Evolutionary conservation across 2,113 vertebrate species (phyloP).

Genomic region (Gobiocypris rarus): DNA sequence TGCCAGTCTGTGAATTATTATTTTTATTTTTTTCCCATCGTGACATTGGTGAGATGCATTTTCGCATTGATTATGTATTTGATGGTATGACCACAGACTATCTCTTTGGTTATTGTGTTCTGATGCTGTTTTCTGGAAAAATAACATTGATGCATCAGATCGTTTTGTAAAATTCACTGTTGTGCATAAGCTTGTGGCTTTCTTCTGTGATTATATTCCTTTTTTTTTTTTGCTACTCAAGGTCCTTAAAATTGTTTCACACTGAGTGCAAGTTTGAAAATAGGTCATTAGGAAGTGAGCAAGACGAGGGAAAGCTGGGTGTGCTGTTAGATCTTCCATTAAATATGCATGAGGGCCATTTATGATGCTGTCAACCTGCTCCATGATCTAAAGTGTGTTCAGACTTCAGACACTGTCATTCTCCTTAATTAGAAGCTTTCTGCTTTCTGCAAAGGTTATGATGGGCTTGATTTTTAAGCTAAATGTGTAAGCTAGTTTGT

Average conservation of each 20-base stretch:
- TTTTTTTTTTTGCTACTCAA: conserved; percentile 50
- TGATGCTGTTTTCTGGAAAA: conserved; percentile 21
- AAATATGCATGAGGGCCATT: conserved; percentile 70
- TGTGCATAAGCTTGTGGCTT: neutral
- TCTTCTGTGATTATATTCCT: conserved; percentile 33
- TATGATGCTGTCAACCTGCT: conserved; percentile 59
- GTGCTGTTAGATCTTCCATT: conserved; percentile 62
- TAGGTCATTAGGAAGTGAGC: conserved; percentile 73
- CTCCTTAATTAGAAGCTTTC: conserved; percentile 21
- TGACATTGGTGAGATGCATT: neutral
- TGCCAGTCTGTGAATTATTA: neutral
- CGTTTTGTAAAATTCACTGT: neutral
- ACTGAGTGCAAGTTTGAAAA: conserved; percentile 70
- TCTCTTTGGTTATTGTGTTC: conserved; percentile 5
- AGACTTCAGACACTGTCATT: conserved; percentile 14
- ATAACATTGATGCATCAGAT: neutral
- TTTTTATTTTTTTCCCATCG: neutral
- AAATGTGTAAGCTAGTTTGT: neutral
- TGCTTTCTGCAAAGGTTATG: conserved; percentile 4
- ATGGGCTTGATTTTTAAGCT: neutral
- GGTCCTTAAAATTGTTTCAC: conserved; percentile 51
- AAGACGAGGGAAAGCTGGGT: conserved; percentile 50
- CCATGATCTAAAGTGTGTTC: conserved; percentile 37
- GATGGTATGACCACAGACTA: neutral
- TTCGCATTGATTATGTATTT: neutral